Percentiles rank a stretch among this genome's conserved stretches.
phyloP scores from a whole-genome alignment of 2,113 vertebrate species.

The Paraplagusia blochii region DNA sequence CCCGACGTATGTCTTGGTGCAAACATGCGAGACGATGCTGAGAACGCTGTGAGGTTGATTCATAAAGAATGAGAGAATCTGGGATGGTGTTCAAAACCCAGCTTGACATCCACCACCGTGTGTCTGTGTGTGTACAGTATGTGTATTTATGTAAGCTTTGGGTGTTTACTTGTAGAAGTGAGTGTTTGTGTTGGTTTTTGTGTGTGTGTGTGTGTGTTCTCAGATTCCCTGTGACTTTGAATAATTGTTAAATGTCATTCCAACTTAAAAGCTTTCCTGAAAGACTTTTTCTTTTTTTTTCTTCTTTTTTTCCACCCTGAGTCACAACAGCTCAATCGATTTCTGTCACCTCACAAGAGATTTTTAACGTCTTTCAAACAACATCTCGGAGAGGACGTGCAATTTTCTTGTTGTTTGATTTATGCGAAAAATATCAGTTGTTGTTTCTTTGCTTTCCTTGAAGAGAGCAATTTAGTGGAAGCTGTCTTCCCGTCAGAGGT shows the following conservation, averaged over 20 bases:
- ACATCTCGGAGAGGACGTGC: background rate
- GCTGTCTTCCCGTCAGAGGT: conserved; percentile 19
- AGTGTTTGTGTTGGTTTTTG: background rate
- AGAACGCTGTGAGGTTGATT: too few species aligned
- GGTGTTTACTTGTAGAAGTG: conserved; percentile 7
- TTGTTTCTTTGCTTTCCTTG: conserved; percentile 35
- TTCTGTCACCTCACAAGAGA: background rate
- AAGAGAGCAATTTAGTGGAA: conserved; percentile 45
- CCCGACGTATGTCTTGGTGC: background rate
- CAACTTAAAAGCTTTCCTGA: conserved; percentile 15
- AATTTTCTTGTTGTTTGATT: conserved; percentile 6
- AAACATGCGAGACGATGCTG: too few species aligned
- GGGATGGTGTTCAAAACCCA: conserved; percentile 68
- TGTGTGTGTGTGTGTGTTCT: background rate
- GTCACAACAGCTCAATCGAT: background rate
- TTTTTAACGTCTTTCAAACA: conserved; percentile 10
- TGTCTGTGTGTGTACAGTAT: conserved; percentile 7
- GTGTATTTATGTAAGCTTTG: conserved; percentile 10
- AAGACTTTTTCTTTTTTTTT: conserved; percentile 12
- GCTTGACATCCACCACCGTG: conserved; percentile 48
- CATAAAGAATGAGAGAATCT: conserved; percentile 62
- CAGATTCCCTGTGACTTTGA: conserved; percentile 47
- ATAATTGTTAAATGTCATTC: conserved; percentile 34
- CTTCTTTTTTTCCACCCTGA: conserved; percentile 6
- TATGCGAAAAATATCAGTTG: background rate